Evolutionary conservation across 2,797 vertebrate species (phyloP).

Genomic region (Gobionotothen gibberifrons): DNA sequence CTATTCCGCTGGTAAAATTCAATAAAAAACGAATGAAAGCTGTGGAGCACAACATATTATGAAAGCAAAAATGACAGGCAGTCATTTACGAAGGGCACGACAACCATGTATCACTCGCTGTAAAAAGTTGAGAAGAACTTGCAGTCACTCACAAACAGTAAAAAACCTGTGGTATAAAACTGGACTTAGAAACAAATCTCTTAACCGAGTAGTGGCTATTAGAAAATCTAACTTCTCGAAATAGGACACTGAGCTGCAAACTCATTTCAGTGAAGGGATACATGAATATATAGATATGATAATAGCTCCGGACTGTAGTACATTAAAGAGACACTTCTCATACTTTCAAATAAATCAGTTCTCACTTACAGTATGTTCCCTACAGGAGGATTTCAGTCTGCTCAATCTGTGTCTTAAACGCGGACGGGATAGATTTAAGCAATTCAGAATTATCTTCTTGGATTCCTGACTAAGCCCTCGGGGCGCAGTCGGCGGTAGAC

Average conservation of each 20-base stretch:
- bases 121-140: constrained; percentile 17
- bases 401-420: constrained; percentile 32
- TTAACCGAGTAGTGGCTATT: neutral
- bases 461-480: constrained; percentile 41
- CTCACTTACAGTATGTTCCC: constrained; percentile 25
- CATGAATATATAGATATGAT: constrained; percentile 1
- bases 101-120: constrained; percentile 12
- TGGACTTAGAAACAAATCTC: constrained; percentile 3
- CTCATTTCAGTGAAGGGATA: neutral
- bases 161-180: constrained; percentile 3
- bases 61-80: neutral
- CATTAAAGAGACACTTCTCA: constrained; percentile 29
- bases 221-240: neutral
- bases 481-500: constrained; percentile 50
- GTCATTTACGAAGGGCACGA: constrained; percentile 9
- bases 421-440: constrained; percentile 42
- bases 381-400: constrained; percentile 22
- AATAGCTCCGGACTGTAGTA: constrained; percentile 14
- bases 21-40: too few relatives aligned
- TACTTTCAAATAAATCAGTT: constrained; percentile 13
- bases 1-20: neutral
- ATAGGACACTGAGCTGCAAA: neutral
- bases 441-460: constrained; percentile 48
- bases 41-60: too few relatives aligned
- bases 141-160: constrained; percentile 6